A percentile compares a stretch with the other conserved stretches of the same genome.
phyloP scores from a whole-genome alignment of 1,140 invertebrate species.

The Nylanderia fulva region DNA sequence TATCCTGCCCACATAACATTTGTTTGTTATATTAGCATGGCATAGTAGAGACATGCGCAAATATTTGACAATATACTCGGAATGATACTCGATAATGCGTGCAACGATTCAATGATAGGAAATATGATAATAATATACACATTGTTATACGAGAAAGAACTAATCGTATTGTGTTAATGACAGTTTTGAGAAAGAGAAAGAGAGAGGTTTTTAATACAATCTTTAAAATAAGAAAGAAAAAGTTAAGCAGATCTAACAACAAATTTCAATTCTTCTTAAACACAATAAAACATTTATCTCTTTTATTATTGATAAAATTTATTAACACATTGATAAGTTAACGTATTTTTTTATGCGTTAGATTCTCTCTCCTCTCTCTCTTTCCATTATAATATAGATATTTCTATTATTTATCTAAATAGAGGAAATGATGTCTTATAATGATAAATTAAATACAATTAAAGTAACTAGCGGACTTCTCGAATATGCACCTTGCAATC shows the following conservation, averaged over 20 bases:
- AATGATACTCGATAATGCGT: neutral
- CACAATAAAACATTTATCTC: neutral
- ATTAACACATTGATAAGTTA: neutral
- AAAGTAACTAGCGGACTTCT: neutral
- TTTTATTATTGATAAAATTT: neutral
- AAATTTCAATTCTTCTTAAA: neutral
- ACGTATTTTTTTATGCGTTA: no score
- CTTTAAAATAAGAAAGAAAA: neutral
- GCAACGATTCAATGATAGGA: no score
- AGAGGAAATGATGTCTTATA: neutral
- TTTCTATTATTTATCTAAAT: neutral
- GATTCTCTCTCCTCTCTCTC: no score
- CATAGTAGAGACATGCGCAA: no score
- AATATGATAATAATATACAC: no score
- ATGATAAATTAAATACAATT: neutral
- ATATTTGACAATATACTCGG: neutral
- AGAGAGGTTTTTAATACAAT: neutral
- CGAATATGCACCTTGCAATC: conserved; percentile 69
- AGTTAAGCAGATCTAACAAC: neutral
- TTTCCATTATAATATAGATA: no score
- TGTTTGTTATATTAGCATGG: neutral
- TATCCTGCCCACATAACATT: neutral
- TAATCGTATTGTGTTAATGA: no score
- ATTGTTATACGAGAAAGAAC: no score
- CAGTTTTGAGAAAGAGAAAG: no score